Base-by-base conservation (phyloP, 2,797 vertebrate species). In the Morus bassanus region DNA sequence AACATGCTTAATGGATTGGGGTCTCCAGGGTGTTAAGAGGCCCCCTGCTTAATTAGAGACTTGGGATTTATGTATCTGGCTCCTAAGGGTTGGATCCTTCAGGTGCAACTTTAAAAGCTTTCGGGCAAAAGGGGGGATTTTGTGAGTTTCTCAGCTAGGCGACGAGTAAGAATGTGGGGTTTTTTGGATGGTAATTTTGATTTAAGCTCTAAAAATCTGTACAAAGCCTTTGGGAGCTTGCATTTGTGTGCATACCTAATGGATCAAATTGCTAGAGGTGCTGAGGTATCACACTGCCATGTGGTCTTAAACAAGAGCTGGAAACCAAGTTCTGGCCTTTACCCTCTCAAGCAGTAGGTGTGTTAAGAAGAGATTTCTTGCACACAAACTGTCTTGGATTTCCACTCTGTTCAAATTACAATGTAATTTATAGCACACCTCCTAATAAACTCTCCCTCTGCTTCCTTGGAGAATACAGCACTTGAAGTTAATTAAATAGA, bases 401-500 rank as follows among this genome's bases (percentile, higher is more conserved):
- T 95, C 69, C 39, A 93, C 83, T 95, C 91, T 60, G 53, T 65
- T 92, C 74, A 76, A 91, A 91, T 95, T 88, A 57, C 90, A 67
- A 21, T 45, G 76, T 91, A 95, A 95, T 95, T 93, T 96, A 89
- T 79, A 94, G 59, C 83, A 83, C 84, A 93, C 94, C 76, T 89
- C 82, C 89, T 96, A 86, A 94, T 96, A 93, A 95, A 87, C 83
- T 89, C 80, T 95, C 80, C 78, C 39, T 83, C 79, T 45, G 80
- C 91, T 86, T 93, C 95, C 95, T 95, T 33, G 73, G 95, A 89
- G 93, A 88, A 72, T 95, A 51, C 41, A 89, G 57, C 89, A 91
- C 96, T 97, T 89, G 82, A 91, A 95, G 87, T 96, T 96, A 97
- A 97, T 97, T 97, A 97, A 96, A 92, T 91, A 95, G 94, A 95